Base-by-base conservation (phyloP, 2,888 invertebrate species). In the Leucania comma region DNA sequence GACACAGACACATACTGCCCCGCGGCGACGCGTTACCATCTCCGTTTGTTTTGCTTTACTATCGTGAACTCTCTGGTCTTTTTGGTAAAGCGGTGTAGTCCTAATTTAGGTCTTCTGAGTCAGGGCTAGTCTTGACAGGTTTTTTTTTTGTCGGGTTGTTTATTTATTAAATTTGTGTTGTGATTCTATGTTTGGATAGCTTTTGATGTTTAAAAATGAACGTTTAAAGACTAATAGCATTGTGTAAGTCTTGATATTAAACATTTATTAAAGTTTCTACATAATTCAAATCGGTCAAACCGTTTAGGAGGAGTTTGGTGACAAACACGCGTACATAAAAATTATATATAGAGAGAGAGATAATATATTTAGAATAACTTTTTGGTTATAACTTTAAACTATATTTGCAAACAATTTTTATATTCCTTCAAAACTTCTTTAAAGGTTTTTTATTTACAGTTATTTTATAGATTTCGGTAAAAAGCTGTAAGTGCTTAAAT, bases 31-130 rank as follows among this genome's bases (percentile, higher is more conserved):
- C 61, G 42, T 57, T 58, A 68, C 51, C 1, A 2, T 10, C n/a
- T 65, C 63, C 32, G 61, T 71, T 82, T 82, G 66, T 87, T 84
- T 88, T 83, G 53, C 54, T 85, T 80, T 84, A 72, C 83, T 84
- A 82, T 83, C 72, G 24, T 32, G 6, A 17, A 54, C 50, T 42
- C 68, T 63, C 62, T 77, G 70, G 35, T 72, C 68, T 32, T 72
- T 65, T 82, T 78, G 1, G 24, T 35, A 17, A 17, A 1, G 20
- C 0, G n/a, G 50, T 12, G 6, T 42, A 20, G 24, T 29, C 32
- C 75, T 76, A 57, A 79, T 81, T 79, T 82, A 73, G 22, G 32
- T 56, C 24, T 72, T 64, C 24, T 72, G 32, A 80, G 69, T 53
- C 26, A 54, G 60, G 20, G 1, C 10, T 76, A 38, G 50, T 63